Base-by-base conservation (phyloP, 1,140 invertebrate species). In the Drosophila seguyi region DNA sequence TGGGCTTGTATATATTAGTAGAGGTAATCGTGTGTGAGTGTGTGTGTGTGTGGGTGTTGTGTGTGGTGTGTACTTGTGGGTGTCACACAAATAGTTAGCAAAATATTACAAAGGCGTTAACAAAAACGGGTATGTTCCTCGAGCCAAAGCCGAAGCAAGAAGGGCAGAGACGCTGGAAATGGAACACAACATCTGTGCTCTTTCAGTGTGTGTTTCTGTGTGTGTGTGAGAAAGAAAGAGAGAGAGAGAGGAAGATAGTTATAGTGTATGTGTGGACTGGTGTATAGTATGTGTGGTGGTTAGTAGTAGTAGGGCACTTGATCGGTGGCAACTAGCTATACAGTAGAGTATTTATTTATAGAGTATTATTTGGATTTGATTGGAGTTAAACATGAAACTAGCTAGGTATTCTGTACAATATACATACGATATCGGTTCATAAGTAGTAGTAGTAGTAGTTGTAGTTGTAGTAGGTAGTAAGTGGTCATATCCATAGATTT, bases 51-150 rank as follows among this genome's bases (percentile, higher is more conserved):
- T 41, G n/a, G n/a, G 31, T 48, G 13, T 41, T 48, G 25, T 29
- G 36, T 42, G 36, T 62, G 50, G 20, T 47, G 14, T 44, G 62
- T 78, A 22, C 39, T 38, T 60, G 50, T 78, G 57, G 36, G 50
- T 68, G 55, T 87, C 53, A 74, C 61, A 84, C 60, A 84, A 84
- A 88, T 66, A 63, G 80, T 78, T 90, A 61, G 84, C 84, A 90
- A 88, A 88, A 84, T 88, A 88, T 88, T 90, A 81, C 76, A 88
- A 88, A 88, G 82, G 62, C 76, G 75, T 75, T 74, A 62, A 71
- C 48, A 60, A 56, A 82, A 79, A 65, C 44, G 48, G 67, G 48
- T 11, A 25, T 39, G 42, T 72, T 65, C 60, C 60, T 60, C 61
- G 80, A n/a, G 31, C 18, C 13, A 5, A 16, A 29, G 16, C 80